phyloP scores from a whole-genome alignment of 1,140 invertebrate genomes.

The Choristoneura fumiferana region DNA sequence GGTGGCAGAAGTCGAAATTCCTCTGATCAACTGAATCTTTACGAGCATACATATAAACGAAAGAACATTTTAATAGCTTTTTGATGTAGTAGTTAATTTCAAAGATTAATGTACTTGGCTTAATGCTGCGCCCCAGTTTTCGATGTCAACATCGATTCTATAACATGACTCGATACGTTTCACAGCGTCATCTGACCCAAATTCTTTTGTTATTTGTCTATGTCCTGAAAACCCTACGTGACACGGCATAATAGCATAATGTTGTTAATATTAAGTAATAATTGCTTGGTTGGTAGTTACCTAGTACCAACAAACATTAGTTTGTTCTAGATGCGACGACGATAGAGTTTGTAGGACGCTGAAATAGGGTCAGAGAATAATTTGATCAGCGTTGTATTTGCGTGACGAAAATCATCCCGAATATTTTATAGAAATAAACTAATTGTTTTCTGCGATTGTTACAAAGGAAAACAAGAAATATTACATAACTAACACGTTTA shows the following conservation, averaged over 20 bases:
- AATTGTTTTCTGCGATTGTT: too few species aligned
- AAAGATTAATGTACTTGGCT: constrained; percentile 6
- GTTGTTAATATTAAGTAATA: constrained; percentile 4
- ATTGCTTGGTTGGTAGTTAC: neutral
- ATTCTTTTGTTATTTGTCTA: constrained; percentile 2
- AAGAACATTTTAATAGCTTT: neutral
- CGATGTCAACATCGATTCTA: neutral
- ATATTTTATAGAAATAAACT: too few species aligned
- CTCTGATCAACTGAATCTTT: neutral
- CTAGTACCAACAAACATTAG: too few species aligned
- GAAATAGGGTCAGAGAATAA: neutral
- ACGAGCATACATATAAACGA: neutral
- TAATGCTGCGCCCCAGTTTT: neutral
- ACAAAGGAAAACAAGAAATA: too few species aligned
- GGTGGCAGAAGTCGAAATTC: too few species aligned
- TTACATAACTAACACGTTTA: too few species aligned
- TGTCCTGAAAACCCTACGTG: constrained; percentile 1
- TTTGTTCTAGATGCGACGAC: neutral
- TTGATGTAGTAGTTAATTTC: neutral
- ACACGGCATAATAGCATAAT: constrained; percentile 1
- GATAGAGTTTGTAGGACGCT: neutral
- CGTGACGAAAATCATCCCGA: too few species aligned
- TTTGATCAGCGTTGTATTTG: neutral
- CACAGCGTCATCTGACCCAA: neutral
- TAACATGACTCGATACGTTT: neutral